Conservation (phyloP, 1,140 invertebrate genomes). For the Metopolophium dirhodum region DNA sequence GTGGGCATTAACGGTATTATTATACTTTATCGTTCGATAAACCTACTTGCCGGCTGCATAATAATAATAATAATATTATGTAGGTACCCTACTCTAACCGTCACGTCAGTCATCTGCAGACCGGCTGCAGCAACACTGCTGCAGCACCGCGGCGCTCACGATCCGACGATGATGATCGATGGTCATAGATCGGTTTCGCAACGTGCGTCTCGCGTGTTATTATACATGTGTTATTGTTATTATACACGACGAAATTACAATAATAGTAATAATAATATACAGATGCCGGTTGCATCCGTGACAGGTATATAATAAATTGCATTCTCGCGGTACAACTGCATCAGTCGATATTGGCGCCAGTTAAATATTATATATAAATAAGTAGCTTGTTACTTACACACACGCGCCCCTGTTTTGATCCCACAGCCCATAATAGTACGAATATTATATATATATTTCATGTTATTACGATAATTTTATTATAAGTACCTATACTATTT, state of each 20-base stretch:
- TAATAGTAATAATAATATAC: not conserved
- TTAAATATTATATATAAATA: not conserved
- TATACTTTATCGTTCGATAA: not conserved
- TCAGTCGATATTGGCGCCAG: not conserved
- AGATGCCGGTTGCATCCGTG: not conserved
- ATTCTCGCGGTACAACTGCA: not conserved
- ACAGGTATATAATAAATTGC: not conserved
- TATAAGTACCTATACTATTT: too few relatives aligned
- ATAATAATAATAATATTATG: not conserved
- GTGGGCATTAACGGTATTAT: not conserved
- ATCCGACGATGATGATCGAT: not conserved
- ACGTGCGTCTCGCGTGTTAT: not conserved
- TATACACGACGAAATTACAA: not conserved
- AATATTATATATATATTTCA: not conserved
- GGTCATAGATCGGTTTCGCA: not conserved
- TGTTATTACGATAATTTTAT: too few relatives aligned
- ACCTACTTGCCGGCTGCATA: not conserved
- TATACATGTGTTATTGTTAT: not conserved
- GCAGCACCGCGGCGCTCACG: too few relatives aligned
- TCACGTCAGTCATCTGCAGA: not conserved
- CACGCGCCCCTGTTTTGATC: not conserved
- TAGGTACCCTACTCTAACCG: not conserved
- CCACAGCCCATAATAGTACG: too few relatives aligned
- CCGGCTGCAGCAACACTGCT: not conserved
- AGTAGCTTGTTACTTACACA: not conserved